Conservation (phyloP, 2,797 vertebrate genomes). For the Tapera naevia region DNA sequence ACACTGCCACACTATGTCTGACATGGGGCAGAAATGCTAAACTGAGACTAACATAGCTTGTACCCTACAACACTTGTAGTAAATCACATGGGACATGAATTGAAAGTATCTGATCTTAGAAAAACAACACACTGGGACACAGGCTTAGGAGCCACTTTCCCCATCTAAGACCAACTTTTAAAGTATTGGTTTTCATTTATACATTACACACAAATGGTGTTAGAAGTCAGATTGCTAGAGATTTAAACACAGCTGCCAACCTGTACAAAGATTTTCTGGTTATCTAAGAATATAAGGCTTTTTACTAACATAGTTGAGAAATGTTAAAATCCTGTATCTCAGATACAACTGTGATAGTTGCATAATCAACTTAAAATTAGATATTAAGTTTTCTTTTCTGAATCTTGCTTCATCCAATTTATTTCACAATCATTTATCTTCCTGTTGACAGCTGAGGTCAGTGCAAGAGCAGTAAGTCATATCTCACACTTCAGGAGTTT, state of each 20-base stretch:
- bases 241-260: background rate
- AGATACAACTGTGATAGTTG: background rate
- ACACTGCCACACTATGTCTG: rapidly evolving
- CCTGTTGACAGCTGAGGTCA: slow-evolving; percentile 53
- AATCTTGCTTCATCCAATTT: slow-evolving; percentile 21
- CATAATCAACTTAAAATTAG: slow-evolving; percentile 18
- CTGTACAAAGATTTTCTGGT: background rate
- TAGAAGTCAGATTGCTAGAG: background rate
- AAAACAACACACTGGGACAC: background rate
- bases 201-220: background rate
- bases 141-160: background rate
- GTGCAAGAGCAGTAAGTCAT: slow-evolving; percentile 32
- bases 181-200: background rate
- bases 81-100: background rate
- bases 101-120: background rate
- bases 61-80: background rate
- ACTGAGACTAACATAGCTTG: background rate
- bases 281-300: background rate
- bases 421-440: slow-evolving; percentile 37
- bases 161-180: background rate
- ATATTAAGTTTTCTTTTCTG: slow-evolving; percentile 23
- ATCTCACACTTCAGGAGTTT: slow-evolving; percentile 50
- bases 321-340: background rate
- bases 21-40: background rate
- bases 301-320: background rate